phyloP scores from a whole-genome alignment of 2,888 invertebrate species.

The Nemoura dubitans region DNA sequence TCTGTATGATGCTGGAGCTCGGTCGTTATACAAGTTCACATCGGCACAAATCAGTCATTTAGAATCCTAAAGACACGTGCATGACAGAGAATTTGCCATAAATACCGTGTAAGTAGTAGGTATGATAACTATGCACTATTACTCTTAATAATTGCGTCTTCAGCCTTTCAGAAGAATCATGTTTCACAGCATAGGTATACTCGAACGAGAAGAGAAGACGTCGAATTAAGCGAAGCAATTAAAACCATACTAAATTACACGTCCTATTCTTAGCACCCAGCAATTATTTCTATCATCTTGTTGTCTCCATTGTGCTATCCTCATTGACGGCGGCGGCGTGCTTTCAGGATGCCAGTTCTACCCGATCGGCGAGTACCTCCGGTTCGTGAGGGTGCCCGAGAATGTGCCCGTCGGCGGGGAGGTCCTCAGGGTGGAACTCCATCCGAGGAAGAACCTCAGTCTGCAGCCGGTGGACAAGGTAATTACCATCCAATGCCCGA shows the following conservation, averaged over 20 bases:
- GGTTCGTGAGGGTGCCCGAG: constrained; percentile 86
- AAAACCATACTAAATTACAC: not conserved
- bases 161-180: not conserved
- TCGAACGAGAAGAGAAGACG: not conserved
- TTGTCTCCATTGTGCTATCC: not conserved
- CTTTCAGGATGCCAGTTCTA: constrained; percentile 77
- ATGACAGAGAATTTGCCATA: not conserved
- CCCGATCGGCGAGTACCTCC: constrained; percentile 81
- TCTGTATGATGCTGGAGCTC: not conserved
- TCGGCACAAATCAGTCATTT: not conserved
- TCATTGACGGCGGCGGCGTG: not conserved
- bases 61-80: not conserved
- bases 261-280: not conserved
- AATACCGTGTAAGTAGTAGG: not conserved
- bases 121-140: not conserved
- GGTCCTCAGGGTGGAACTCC: constrained; percentile 81
- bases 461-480: constrained; percentile 76
- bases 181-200: not conserved
- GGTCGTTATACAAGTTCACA: not conserved
- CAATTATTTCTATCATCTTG: not conserved
- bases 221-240: not conserved
- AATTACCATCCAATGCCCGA: constrained; percentile 49
- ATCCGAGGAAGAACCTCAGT: constrained; percentile 78
- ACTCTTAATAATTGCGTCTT: not conserved
- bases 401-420: constrained; percentile 80